Evolutionary conservation across 2,113 vertebrate genomes (phyloP).

Genomic region (Lipophrys pholis): DNA sequence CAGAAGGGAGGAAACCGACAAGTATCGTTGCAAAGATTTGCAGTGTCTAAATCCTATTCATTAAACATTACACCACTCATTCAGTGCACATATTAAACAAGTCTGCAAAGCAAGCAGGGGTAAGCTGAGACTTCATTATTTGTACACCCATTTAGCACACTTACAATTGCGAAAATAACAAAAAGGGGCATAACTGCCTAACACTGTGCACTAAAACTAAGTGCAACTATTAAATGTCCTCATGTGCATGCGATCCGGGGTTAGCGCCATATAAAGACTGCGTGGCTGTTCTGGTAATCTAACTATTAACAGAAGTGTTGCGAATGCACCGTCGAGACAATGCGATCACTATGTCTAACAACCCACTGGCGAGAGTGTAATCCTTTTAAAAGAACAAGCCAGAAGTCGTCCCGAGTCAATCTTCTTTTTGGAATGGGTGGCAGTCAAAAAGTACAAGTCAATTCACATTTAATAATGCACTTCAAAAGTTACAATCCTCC

Average conservation of each 20-base stretch:
- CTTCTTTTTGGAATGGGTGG: conserved; percentile 67
- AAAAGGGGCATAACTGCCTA: conserved; percentile 48
- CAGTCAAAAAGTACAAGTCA: conserved; percentile 65
- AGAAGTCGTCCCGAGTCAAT: conserved; percentile 1
- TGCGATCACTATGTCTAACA: conserved; percentile 46
- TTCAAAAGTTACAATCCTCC: conserved; percentile 68
- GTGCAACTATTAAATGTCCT: conserved; percentile 58
- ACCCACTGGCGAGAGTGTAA: conserved; percentile 27
- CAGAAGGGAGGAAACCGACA: conserved; percentile 51
- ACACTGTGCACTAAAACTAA: conserved; percentile 58
- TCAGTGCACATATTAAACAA: conserved; percentile 79
- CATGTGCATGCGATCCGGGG: conserved; percentile 50
- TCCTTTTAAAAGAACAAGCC: conserved; percentile 43
- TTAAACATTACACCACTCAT: conserved; percentile 72
- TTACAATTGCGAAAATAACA: conserved; percentile 49
- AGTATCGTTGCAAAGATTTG: conserved; percentile 77
- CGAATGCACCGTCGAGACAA: conserved; percentile 43
- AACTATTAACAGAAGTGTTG: conserved; percentile 46
- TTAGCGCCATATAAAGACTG: conserved; percentile 50
- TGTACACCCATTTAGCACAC: conserved; percentile 67
- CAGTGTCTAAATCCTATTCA: conserved; percentile 79
- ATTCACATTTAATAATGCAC: conserved; percentile 72
- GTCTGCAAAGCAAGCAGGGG: conserved; percentile 72
- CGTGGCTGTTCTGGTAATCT: conserved; percentile 55
- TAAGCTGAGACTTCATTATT: conserved; percentile 63